phyloP scores from a whole-genome alignment of 2,113 vertebrate species.

The western clawed frog (Xenopus tropicalis) region DNA sequence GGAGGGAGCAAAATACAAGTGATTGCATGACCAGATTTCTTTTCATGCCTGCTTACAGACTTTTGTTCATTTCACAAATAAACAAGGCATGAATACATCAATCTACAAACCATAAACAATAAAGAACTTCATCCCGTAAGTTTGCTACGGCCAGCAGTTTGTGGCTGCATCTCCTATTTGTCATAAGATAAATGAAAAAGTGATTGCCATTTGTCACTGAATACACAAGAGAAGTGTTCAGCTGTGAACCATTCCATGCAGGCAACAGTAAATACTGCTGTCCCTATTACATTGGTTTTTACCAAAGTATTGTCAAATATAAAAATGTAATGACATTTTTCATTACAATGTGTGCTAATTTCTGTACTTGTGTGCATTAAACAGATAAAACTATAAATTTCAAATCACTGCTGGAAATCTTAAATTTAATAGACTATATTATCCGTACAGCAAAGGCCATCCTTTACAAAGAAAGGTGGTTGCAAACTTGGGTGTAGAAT shows the following conservation, averaged over 20 bases:
- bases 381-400: slow-evolving; percentile 41
- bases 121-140: slow-evolving; percentile 86
- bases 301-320: slow-evolving; percentile 51
- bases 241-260: slow-evolving; percentile 67
- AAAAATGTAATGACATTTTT: slow-evolving; percentile 45
- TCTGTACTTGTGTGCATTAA: slow-evolving; percentile 51
- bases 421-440: slow-evolving; percentile 56
- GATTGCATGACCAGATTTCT: slow-evolving; percentile 73
- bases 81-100: slow-evolving; percentile 89
- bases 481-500: slow-evolving; percentile 67
- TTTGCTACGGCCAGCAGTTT: slow-evolving; percentile 85
- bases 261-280: slow-evolving; percentile 64
- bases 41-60: slow-evolving; percentile 77
- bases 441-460: slow-evolving; percentile 53
- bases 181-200: slow-evolving; percentile 85
- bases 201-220: slow-evolving; percentile 83
- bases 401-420: slow-evolving; percentile 42
- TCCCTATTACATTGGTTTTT: slow-evolving; percentile 59
- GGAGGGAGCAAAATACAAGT: slow-evolving; percentile 60
- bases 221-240: slow-evolving; percentile 73
- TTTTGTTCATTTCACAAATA: slow-evolving; percentile 85
- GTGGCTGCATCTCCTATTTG: slow-evolving; percentile 81
- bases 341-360: slow-evolving; percentile 50
- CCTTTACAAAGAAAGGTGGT: slow-evolving; percentile 59
- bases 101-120: slow-evolving; percentile 83